phyloP scores from a whole-genome alignment of 2,797 vertebrate genomes.

The Todus mexicanus region DNA sequence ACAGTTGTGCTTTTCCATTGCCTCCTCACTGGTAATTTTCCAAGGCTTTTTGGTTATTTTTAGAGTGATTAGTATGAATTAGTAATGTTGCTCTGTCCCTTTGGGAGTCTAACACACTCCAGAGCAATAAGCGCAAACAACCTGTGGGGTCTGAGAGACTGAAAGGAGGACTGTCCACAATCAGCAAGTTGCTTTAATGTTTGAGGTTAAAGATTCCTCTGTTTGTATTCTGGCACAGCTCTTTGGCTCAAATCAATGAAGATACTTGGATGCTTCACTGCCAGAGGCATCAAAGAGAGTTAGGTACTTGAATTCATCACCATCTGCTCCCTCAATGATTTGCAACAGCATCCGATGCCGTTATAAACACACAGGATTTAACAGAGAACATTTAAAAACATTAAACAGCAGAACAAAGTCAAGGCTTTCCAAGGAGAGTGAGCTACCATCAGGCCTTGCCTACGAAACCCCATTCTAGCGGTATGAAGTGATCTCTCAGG shows the following conservation, averaged over 20 bases:
- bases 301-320: background rate
- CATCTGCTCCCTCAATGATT: conserved; percentile 20
- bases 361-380: conserved; percentile 1
- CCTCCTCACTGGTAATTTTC: background rate
- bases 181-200: background rate
- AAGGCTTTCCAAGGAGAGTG: background rate
- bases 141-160: conserved; percentile 22
- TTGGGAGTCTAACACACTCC: background rate
- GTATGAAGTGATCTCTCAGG: background rate
- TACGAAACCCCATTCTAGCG: background rate
- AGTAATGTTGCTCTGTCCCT: background rate
- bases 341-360: background rate
- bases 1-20: background rate
- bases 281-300: background rate
- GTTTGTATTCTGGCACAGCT: conserved; percentile 15
- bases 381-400: background rate
- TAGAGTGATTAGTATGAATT: conserved; percentile 14
- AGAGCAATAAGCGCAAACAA: background rate
- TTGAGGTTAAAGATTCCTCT: conserved; percentile 1
- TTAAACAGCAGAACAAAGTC: background rate
- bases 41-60: background rate
- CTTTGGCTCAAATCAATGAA: background rate
- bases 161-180: background rate
- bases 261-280: background rate
- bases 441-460: background rate